Conservation (phyloP, 2,797 vertebrate species). For the Gymnocypris eckloni region DNA sequence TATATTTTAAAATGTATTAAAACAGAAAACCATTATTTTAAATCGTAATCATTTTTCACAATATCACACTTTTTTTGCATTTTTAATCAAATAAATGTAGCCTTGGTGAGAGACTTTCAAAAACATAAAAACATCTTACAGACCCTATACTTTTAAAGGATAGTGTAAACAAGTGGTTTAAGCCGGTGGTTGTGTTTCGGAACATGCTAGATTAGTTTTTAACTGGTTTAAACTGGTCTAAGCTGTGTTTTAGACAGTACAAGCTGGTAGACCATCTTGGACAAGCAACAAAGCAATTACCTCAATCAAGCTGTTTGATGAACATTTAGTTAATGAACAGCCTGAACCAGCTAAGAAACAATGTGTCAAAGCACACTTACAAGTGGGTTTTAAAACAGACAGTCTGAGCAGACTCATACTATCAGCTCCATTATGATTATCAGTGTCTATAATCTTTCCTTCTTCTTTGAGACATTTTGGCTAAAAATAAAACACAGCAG, state of each 20-base stretch:
- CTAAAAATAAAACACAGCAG: background rate
- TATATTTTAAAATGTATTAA: no score
- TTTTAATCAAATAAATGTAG: background rate
- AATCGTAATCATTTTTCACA: background rate
- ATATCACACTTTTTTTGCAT: background rate
- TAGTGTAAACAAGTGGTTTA: no score
- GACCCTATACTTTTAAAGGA: background rate
- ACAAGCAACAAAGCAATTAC: background rate
- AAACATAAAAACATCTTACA: background rate
- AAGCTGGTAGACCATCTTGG: background rate
- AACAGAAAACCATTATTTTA: background rate
- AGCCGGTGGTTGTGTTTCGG: background rate
- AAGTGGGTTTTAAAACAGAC: background rate
- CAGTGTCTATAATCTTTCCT: background rate
- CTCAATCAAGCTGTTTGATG: background rate
- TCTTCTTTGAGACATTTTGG: background rate
- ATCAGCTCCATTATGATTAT: background rate
- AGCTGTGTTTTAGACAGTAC: background rate
- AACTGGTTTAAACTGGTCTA: background rate
- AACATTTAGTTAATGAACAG: background rate
- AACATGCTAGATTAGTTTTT: background rate
- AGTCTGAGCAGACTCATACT: background rate
- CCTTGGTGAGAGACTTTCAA: background rate
- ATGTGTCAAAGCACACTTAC: background rate
- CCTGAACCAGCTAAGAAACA: background rate